Evolutionary conservation across 2,888 invertebrate genomes (phyloP).

Genomic region (Glaucopsyche alexis): DNA sequence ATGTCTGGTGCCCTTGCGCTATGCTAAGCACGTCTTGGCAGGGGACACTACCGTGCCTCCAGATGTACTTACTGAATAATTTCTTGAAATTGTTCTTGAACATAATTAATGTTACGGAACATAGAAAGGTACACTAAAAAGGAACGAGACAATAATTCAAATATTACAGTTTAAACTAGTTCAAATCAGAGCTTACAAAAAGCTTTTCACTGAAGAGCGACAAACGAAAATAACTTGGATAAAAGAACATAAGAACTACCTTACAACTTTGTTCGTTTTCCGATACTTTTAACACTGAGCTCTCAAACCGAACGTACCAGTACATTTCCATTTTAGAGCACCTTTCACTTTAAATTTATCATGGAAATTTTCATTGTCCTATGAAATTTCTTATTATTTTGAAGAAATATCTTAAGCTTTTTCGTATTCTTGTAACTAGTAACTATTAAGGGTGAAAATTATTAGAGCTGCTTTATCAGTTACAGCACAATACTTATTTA

Average conservation of each 20-base stretch:
- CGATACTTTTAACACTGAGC: constrained; percentile 10
- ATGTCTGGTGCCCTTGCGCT: too few species aligned
- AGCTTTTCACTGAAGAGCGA: constrained; percentile 6
- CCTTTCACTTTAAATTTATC: not conserved
- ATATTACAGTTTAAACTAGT: not conserved
- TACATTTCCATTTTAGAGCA: not conserved
- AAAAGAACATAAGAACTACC: constrained; percentile 20
- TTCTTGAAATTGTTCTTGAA: too few species aligned
- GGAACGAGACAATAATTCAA: not conserved
- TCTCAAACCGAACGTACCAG: not conserved
- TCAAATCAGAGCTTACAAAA: constrained; percentile 7
- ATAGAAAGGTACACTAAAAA: not conserved
- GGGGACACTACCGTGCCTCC: too few species aligned
- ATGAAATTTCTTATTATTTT: not conserved
- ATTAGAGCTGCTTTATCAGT: too few species aligned
- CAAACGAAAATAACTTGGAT: constrained; percentile 22
- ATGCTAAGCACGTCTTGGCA: too few species aligned
- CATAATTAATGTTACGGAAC: too few species aligned
- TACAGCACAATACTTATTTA: too few species aligned
- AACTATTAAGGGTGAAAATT: too few species aligned
- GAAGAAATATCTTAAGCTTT: too few species aligned
- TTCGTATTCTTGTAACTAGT: too few species aligned
- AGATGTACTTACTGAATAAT: too few species aligned
- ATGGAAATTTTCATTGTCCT: not conserved
- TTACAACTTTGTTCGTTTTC: constrained; percentile 22